Conservation (phyloP, 2,797 vertebrate species). For the Rhinophrynus dorsalis region DNA sequence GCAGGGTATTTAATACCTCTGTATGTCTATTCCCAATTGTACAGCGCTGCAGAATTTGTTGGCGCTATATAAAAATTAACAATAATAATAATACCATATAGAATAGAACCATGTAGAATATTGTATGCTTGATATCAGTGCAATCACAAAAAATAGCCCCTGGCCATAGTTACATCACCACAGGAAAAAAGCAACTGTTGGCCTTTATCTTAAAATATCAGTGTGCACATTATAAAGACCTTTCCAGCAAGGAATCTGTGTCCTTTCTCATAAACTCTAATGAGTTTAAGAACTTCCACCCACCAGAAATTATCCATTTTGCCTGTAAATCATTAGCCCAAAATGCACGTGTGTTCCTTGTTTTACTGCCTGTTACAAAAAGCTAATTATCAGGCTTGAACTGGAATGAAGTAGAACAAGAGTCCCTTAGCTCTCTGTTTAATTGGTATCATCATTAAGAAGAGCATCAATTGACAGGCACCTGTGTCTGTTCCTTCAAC, state of each 20-base stretch:
- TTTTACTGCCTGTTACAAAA: conserved; percentile 31
- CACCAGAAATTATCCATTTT: conserved; percentile 14
- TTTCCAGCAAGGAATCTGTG: not conserved
- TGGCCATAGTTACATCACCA: too few species aligned
- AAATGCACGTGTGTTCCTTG: conserved; percentile 28
- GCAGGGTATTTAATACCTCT: too few species aligned
- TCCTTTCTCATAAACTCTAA: conserved; percentile 1
- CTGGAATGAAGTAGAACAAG: conserved; percentile 24
- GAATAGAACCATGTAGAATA: too few species aligned
- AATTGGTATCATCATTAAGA: conserved; percentile 39
- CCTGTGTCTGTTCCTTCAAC: conserved; percentile 11
- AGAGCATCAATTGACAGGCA: conserved; percentile 18
- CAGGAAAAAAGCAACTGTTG: too few species aligned
- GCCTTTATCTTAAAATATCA: too few species aligned
- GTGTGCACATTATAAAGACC: too few species aligned
- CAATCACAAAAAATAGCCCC: too few species aligned
- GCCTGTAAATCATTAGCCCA: conserved; percentile 39
- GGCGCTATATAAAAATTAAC: too few species aligned
- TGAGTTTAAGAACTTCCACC: conserved; percentile 4
- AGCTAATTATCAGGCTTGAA: conserved; percentile 28
- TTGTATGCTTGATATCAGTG: too few species aligned
- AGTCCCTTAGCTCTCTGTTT: conserved; percentile 8
- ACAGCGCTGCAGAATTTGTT: too few species aligned
- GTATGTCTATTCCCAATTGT: too few species aligned
- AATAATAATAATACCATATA: too few species aligned